Conservation (phyloP, 2,113 vertebrate genomes). For the Sakesphorus luctuosus region DNA sequence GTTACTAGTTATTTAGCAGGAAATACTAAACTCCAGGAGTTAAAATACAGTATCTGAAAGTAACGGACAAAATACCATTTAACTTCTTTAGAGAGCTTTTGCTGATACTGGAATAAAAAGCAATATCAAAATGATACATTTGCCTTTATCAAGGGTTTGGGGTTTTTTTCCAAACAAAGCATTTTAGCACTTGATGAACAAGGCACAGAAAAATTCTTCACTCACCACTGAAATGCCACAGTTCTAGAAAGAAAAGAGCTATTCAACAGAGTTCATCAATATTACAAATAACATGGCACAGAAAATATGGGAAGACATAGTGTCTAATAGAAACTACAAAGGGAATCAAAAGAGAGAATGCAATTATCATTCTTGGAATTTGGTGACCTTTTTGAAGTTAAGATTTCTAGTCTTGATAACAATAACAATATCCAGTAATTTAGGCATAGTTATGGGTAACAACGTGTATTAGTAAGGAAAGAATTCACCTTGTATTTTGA, state of each 20-base stretch:
- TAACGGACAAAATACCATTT: background rate
- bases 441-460: background rate
- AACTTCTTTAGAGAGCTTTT: background rate
- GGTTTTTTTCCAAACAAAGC: background rate
- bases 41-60: background rate
- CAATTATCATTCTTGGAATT: background rate
- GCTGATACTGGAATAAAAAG: background rate
- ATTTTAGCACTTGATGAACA: background rate
- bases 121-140: background rate
- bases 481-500: background rate
- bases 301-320: background rate
- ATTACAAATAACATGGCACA: background rate
- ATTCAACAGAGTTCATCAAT: background rate
- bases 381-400: background rate
- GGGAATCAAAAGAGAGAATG: background rate
- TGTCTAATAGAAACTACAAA: background rate
- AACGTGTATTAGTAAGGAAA: background rate
- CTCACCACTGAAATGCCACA: background rate
- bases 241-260: background rate
- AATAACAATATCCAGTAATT: background rate
- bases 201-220: background rate
- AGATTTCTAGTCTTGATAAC: background rate
- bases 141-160: background rate
- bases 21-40: background rate
- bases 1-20: background rate